Evolutionary conservation across 2,888 invertebrate genomes (phyloP).

Genomic region (Macroteleia sp.): DNA sequence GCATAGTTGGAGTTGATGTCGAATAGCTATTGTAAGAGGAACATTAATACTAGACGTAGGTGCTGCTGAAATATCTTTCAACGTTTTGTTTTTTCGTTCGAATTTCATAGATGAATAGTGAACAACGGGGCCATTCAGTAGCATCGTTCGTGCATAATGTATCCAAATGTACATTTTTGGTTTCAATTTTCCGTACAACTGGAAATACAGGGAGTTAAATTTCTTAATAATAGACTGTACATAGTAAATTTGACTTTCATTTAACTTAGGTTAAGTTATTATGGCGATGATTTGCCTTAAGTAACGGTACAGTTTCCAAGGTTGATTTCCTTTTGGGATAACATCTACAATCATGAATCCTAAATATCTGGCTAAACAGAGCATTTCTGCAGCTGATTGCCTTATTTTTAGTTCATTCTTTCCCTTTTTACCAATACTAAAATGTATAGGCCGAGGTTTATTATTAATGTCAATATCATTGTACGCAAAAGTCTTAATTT

Average conservation of each 20-base stretch:
- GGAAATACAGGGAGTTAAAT: conserved; percentile 8
- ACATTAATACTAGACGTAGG: no score
- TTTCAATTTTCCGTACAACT: conserved; percentile 32
- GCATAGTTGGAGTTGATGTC: no score
- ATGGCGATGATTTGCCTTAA: neutral
- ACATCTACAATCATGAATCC: neutral
- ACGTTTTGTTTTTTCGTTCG: conserved; percentile 29
- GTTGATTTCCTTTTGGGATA: neutral
- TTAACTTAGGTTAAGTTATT: neutral
- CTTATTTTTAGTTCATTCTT: neutral
- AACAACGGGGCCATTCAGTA: conserved; percentile 37
- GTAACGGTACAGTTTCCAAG: neutral
- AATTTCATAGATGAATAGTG: conserved; percentile 38
- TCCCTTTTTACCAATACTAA: neutral
- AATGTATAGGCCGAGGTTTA: conserved; percentile 4
- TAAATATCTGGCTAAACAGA: neutral
- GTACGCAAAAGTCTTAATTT: neutral
- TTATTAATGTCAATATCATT: neutral
- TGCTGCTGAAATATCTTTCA: conserved; percentile 18
- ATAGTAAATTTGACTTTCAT: neutral
- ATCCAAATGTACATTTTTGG: conserved; percentile 35
- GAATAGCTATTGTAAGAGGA: no score
- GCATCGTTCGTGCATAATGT: conserved; percentile 37
- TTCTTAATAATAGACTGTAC: neutral
- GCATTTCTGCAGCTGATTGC: conserved; percentile 2